These are phyloP conservation scores for Anthopleura xanthogrammica DNA, from an alignment of 92 coral and sea anemone genomes.

Conservation along the genomic window DNA sequence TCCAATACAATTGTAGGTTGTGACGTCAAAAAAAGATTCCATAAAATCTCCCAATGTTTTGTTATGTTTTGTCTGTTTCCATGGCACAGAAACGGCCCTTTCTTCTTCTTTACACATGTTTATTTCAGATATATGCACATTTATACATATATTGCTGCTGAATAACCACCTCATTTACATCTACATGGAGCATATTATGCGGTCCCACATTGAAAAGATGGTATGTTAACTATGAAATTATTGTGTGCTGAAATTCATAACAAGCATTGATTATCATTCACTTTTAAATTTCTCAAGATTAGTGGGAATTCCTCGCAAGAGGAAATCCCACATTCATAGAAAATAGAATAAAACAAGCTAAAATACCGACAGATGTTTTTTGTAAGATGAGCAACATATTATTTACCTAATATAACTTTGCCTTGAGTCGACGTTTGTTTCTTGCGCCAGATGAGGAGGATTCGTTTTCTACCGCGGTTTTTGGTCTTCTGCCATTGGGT, in stretches of 20 bases:
- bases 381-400: too few relatives aligned
- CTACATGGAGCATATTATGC: not conserved
- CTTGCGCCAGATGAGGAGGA: too few relatives aligned
- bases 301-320: conserved; percentile 13
- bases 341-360: not conserved
- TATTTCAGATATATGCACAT: not conserved
- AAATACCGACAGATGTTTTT: too few relatives aligned
- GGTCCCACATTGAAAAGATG: conserved; percentile 22
- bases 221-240: not conserved
- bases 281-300: conserved; percentile 31
- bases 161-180: not conserved
- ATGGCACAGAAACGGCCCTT: too few relatives aligned
- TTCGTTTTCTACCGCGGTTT: too few relatives aligned
- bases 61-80: too few relatives aligned
- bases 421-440: too few relatives aligned
- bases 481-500: too few relatives aligned
- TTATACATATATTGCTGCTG: not conserved
- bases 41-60: too few relatives aligned
- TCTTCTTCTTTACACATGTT: not conserved
- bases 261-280: conserved; percentile 31
- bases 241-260: not conserved
- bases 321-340: conserved; percentile 12
- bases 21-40: too few relatives aligned
- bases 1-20: too few relatives aligned
- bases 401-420: too few relatives aligned